Evolutionary conservation across 2,888 invertebrate species (phyloP).

Genomic region (Aspidiotus destructor): DNA sequence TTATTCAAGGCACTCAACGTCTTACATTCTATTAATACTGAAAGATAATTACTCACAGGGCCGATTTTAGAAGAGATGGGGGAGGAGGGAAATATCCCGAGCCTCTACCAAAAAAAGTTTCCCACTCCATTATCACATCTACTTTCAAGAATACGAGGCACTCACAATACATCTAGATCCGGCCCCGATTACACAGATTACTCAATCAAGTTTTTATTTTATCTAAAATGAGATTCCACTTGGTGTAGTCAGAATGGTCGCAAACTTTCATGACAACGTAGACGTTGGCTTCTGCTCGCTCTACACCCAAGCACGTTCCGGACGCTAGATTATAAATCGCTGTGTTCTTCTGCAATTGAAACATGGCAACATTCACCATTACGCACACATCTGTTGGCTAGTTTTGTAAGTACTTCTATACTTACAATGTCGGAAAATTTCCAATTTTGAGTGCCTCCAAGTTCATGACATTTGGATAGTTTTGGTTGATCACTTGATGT

Average conservation of each 20-base stretch:
- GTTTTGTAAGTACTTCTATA: conserved; percentile 20
- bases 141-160: too few species aligned
- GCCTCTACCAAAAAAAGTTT: too few species aligned
- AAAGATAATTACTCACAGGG: too few species aligned
- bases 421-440: conserved; percentile 62
- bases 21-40: too few species aligned
- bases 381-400: background rate
- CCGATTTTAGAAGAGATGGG: too few species aligned
- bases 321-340: conserved; percentile 79
- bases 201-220: background rate
- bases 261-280: conserved; percentile 54
- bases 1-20: too few species aligned
- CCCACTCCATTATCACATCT: too few species aligned
- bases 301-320: conserved; percentile 67
- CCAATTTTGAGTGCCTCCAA: conserved; percentile 89
- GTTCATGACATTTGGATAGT: conserved; percentile 84
- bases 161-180: too few species aligned
- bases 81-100: too few species aligned
- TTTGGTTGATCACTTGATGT: conserved; percentile 52
- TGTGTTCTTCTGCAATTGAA: conserved; percentile 52
- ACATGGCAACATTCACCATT: conserved; percentile 17
- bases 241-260: conserved; percentile 46
- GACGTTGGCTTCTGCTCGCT: conserved; percentile 44
- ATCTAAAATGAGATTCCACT: conserved; percentile 47
- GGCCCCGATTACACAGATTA: background rate